A percentile compares a stretch with the other conserved stretches of the same genome.
These are phyloP conservation scores for Microplitis manilae DNA, from an alignment of 2,888 invertebrate genomes.

Conservation along the genomic window DNA sequence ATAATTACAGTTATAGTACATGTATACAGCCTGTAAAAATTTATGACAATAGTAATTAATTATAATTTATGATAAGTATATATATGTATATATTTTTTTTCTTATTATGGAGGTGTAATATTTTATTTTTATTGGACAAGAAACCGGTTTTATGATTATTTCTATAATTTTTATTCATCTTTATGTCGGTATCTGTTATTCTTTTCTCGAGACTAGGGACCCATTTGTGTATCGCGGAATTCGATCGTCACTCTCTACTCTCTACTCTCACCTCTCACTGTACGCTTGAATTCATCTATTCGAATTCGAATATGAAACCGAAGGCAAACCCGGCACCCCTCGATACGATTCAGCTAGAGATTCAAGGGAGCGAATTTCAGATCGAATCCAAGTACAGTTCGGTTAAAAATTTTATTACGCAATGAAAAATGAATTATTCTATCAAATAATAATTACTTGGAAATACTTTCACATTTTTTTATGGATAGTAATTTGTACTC, in stretches of 20 bases:
- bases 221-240: conserved; percentile 7
- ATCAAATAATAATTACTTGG: neutral
- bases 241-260: conserved; percentile 21
- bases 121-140: neutral
- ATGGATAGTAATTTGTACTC: neutral
- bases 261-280: conserved; percentile 19
- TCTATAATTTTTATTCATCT: conserved; percentile 22
- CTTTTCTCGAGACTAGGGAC: neutral
- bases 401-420: conserved; percentile 43
- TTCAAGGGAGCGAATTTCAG: conserved; percentile 37
- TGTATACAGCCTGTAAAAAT: neutral
- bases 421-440: neutral
- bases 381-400: conserved; percentile 52
- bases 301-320: conserved; percentile 33
- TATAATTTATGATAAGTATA: neutral
- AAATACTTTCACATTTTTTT: neutral
- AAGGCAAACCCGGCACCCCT: conserved; percentile 41
- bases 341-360: conserved; percentile 28
- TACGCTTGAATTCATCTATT: conserved; percentile 49
- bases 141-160: neutral
- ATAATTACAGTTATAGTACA: neutral
- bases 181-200: neutral
- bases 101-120: neutral
- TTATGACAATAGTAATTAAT: neutral
- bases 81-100: neutral